Percentiles rank a stretch among this genome's conserved stretches.
phyloP scores from a whole-genome alignment of 1,140 invertebrate species.

The Ptiloglossa arizonensis region DNA sequence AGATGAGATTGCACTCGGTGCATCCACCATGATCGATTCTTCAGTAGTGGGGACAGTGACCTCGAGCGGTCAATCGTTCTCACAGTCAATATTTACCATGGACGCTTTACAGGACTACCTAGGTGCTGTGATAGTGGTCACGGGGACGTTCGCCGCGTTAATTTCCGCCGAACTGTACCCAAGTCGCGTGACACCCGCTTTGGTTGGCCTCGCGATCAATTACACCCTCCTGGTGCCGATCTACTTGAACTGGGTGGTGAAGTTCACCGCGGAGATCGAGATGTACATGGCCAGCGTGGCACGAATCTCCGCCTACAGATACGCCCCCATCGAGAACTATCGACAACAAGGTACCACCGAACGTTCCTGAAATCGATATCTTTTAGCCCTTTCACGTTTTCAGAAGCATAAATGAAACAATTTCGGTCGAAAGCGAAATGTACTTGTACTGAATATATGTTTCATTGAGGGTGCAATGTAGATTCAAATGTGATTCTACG shows the following conservation, averaged over 20 bases:
- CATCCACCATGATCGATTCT: too few relatives aligned
- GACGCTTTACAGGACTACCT: constrained; percentile 88
- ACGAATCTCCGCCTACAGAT: constrained; percentile 85
- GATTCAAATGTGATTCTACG: too few relatives aligned
- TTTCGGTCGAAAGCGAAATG: too few relatives aligned
- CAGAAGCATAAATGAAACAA: too few relatives aligned
- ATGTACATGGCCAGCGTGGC: constrained; percentile 91
- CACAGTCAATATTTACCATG: not conserved
- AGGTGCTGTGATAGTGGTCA: constrained; percentile 89
- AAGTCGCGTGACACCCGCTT: constrained; percentile 83
- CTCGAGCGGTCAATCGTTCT: not conserved
- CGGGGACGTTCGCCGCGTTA: constrained; percentile 86
- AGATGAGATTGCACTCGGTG: too few relatives aligned
- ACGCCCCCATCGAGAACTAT: constrained; percentile 84
- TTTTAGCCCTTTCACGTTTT: too few relatives aligned
- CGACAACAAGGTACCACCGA: constrained; percentile 77
- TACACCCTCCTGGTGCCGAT: constrained; percentile 91
- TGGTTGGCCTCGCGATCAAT: constrained; percentile 89
- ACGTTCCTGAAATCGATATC: too few relatives aligned
- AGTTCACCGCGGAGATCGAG: constrained; percentile 90
- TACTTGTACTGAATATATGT: too few relatives aligned
- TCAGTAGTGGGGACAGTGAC: too few relatives aligned
- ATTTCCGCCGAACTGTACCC: constrained; percentile 82
- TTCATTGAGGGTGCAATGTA: too few relatives aligned
- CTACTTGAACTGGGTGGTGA: constrained; percentile 91